Percentiles rank a stretch among this genome's conserved stretches.
Conservation (phyloP, 1,140 invertebrate species). For the Ips typographus region DNA sequence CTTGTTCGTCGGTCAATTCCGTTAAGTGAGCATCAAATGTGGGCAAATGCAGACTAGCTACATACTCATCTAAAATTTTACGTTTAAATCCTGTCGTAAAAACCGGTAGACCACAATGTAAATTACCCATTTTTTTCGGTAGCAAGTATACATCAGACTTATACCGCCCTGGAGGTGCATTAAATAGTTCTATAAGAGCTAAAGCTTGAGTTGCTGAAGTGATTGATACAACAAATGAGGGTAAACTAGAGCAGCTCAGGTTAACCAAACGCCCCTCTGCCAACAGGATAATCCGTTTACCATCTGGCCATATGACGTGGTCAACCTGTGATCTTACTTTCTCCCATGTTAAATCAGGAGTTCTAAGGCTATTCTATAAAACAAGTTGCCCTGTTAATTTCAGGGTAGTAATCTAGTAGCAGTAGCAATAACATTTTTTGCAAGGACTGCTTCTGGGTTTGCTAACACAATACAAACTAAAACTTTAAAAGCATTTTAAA, state of each 20-base stretch:
- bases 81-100: constrained; percentile 4
- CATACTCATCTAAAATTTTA: constrained; percentile 84
- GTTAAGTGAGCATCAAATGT: constrained; percentile 97
- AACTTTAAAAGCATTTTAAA: too few relatives aligned
- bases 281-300: constrained; percentile 87
- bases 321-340: constrained; percentile 96
- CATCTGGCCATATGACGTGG: constrained; percentile 94
- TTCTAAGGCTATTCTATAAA: constrained; percentile 83
- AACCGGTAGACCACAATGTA: background rate
- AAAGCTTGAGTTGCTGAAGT: constrained; percentile 93
- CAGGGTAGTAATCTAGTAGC: constrained; percentile 81
- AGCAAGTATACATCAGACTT: constrained; percentile 96
- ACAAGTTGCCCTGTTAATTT: constrained; percentile 89
- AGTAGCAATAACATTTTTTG: too few relatives aligned
- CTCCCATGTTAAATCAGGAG: constrained; percentile 95
- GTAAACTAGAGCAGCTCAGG: constrained; percentile 94
- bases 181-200: constrained; percentile 94
- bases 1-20: constrained; percentile 94
- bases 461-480: too few relatives aligned
- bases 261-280: constrained; percentile 95
- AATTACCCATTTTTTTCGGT: constrained; percentile 95
- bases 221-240: constrained; percentile 96
- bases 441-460: too few relatives aligned
- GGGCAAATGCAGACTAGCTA: constrained; percentile 91
- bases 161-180: constrained; percentile 90